Base-by-base conservation (phyloP, 23 tunicate genomes). In the Pegea sp. region DNA sequence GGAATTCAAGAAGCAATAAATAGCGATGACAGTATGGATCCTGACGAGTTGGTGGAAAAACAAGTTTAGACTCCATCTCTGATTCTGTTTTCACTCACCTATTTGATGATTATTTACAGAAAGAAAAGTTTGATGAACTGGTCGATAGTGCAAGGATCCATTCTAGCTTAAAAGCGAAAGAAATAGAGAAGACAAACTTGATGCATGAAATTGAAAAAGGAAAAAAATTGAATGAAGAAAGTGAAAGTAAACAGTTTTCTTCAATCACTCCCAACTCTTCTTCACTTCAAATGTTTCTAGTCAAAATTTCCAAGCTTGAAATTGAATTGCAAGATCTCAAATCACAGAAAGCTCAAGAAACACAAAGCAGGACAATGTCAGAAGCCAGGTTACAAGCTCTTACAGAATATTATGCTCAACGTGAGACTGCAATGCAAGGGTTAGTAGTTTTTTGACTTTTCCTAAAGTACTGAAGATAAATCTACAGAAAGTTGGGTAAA, bases 381-480 rank as follows among this genome's bases (percentile, higher is more conserved):
- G n/a, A 72, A 56, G 65, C 93, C 7, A 80, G 72, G 32, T 59
- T 80, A 6, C 57, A 62, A 53, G 80, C 62, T 11, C 56, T 80
- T 65, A 65, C 71, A 33, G 80, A 80, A 33, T 80, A 60, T 44
- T 80, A 80, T 64, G 65, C 93, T 25, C 71, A 71, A 51, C 69
- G 93, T 2, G 93, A 80, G 26, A 75, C 72, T 4, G 93, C 71
- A 66, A 66, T 80, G 60, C 80, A 71, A 66, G 70, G 80, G 93
- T 80, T 56, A 44, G 59, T 16, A n/a, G n/a, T n/a, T 27, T 16
- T 8, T 56, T 11, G 20, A n/a, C n/a, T n/a, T n/a, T n/a, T n/a
- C n/a, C n/a, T n/a, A n/a, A n/a, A n/a, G n/a, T n/a, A n/a, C n/a
- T n/a, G n/a, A n/a, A n/a, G n/a, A n/a, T n/a, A n/a, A 28, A 3